phyloP scores from a whole-genome alignment of 1,140 invertebrate species.

The Drosophila bipectinata region DNA sequence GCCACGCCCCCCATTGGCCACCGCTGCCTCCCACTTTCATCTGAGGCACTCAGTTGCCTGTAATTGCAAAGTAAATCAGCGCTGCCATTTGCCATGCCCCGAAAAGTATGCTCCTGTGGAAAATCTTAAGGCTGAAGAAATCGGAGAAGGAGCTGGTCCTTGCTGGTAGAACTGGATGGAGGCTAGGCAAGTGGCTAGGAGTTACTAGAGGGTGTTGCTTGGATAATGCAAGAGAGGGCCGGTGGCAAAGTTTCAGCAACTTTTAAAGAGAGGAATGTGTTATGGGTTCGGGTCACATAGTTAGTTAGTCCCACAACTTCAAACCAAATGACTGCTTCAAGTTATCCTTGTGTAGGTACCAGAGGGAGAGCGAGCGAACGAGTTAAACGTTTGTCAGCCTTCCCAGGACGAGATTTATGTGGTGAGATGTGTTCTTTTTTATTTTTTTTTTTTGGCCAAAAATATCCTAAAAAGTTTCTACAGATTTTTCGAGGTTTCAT shows the following conservation, averaged over 20 bases:
- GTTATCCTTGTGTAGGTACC: slow-evolving; percentile 9
- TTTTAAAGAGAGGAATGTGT: slow-evolving; percentile 80
- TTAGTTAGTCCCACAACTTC: slow-evolving; percentile 68
- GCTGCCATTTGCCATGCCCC: slow-evolving; percentile 78
- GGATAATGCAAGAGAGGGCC: slow-evolving; percentile 28
- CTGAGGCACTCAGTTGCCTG: slow-evolving; percentile 53
- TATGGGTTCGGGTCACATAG: slow-evolving; percentile 77
- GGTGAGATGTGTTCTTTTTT: background rate
- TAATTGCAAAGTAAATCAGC: slow-evolving; percentile 80
- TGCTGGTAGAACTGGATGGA: too few relatives aligned
- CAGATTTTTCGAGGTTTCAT: slow-evolving; percentile 1
- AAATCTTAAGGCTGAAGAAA: background rate
- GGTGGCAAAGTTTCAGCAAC: slow-evolving; percentile 66
- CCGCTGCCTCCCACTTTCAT: slow-evolving; percentile 18
- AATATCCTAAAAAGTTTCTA: background rate
- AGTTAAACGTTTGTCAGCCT: background rate
- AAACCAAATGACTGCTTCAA: slow-evolving; percentile 42
- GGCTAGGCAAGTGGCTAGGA: background rate
- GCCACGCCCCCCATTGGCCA: slow-evolving; percentile 35
- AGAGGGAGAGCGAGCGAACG: background rate
- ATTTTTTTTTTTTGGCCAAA: background rate
- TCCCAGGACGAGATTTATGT: background rate
- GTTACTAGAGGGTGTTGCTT: background rate
- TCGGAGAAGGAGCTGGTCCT: background rate
- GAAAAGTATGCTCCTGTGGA: slow-evolving; percentile 58